Evolutionary conservation across 30 jellyfish, hydroid and myxozoan genomes (phyloP).

Genomic region (Clytia hemisphaerica): DNA sequence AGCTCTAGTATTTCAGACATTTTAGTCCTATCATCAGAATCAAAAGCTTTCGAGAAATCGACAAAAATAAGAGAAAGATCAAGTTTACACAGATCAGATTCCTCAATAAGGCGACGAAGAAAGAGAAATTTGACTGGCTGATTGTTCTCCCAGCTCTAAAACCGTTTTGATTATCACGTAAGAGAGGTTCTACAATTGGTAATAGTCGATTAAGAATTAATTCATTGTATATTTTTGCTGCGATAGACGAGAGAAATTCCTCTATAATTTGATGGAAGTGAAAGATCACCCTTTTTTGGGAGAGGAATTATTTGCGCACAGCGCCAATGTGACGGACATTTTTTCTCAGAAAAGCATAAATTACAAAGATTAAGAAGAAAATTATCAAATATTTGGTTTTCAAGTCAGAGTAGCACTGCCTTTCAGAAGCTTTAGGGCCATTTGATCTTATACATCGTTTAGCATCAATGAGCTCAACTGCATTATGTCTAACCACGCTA

Average conservation of each 20-base stretch:
- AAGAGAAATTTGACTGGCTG: constrained; percentile 11
- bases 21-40: constrained; percentile 10
- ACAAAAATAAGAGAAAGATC: constrained; percentile 1
- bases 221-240: constrained; percentile 31
- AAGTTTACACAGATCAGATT: background rate
- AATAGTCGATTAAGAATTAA: constrained; percentile 26
- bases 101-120: constrained; percentile 36
- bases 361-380: too few relatives aligned
- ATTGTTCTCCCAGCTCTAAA: constrained; percentile 24
- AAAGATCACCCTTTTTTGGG: constrained; percentile 13
- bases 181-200: constrained; percentile 20
- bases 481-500: too few relatives aligned
- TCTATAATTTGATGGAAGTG: constrained; percentile 18
- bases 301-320: constrained; percentile 1
- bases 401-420: too few relatives aligned
- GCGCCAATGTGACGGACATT: background rate
- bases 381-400: too few relatives aligned
- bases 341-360: too few relatives aligned
- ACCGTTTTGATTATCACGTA: constrained; percentile 34
- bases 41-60: constrained; percentile 36
- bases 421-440: too few relatives aligned
- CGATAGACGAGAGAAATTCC: constrained; percentile 20
- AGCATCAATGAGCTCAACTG: too few relatives aligned
- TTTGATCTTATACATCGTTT: too few relatives aligned
- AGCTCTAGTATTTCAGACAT: constrained; percentile 26